A percentile compares a stretch with the other conserved stretches of the same genome.
Conservation (phyloP, 1,140 invertebrate species). For the Patella vulgata region DNA sequence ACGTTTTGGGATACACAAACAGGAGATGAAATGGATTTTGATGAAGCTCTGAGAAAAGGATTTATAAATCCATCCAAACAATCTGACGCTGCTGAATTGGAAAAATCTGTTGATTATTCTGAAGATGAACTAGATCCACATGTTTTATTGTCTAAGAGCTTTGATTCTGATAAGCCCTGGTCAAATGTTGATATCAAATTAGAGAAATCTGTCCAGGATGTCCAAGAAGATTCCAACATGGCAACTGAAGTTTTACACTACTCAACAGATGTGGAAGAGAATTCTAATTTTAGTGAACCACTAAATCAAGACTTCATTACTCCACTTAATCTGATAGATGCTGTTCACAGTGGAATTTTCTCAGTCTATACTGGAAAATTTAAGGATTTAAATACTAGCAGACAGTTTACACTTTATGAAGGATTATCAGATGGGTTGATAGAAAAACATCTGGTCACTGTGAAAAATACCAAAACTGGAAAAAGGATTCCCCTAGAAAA, state of each 20-base stretch:
- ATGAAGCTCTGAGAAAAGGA: slow-evolving; percentile 51
- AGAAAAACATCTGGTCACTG: slow-evolving; percentile 80
- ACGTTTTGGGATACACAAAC: slow-evolving; percentile 81
- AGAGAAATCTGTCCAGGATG: slow-evolving; percentile 48
- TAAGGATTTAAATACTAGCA: slow-evolving; percentile 80
- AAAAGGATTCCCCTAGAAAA: slow-evolving; percentile 75
- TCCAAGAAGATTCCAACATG: slow-evolving; percentile 27
- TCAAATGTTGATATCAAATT: slow-evolving; percentile 57
- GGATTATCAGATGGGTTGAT: slow-evolving; percentile 84
- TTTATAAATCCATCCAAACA: slow-evolving; percentile 56
- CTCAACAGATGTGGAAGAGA: slow-evolving; percentile 48
- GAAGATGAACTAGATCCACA: slow-evolving; percentile 18
- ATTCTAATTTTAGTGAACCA: slow-evolving; percentile 30
- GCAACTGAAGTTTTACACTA: slow-evolving; percentile 57
- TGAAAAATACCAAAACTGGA: slow-evolving; percentile 67
- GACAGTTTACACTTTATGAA: slow-evolving; percentile 79
- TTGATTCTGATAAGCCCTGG: slow-evolving; percentile 30
- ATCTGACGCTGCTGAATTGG: slow-evolving; percentile 51
- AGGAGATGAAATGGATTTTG: slow-evolving; percentile 71
- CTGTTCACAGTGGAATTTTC: slow-evolving; percentile 83
- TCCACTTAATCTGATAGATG: slow-evolving; percentile 77
- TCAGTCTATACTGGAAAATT: slow-evolving; percentile 81
- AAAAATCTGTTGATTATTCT: slow-evolving; percentile 45
- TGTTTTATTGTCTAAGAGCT: slow-evolving; percentile 16
- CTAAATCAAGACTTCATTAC: slow-evolving; percentile 29